Evolutionary conservation across 2,797 vertebrate genomes (phyloP), one percentile per base, ranked within the genome.

Genomic region (Florisuga fusca): DNA sequence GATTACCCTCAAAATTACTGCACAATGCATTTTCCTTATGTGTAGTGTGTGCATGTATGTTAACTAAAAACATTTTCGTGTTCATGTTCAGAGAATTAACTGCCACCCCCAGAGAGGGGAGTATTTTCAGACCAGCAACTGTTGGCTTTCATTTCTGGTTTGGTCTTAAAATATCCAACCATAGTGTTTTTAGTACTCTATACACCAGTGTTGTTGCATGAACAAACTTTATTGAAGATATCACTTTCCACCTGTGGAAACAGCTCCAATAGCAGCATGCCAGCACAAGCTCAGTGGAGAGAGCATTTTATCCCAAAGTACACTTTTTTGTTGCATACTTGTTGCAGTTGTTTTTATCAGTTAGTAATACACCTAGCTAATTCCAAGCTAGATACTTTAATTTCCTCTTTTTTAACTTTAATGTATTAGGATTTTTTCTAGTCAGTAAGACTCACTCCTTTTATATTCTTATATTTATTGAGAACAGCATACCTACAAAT

Each of bases 11-110:
- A 91, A 68, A 68, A 84, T 72, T 67, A 84, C 48, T 33, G 15
- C 0, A 1, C 74, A 74, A 48, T 73, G 12, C 17, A 29, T 62
- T 72, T 76, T 82, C 34, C 84, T 79, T 33, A 19, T 2, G 2
- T 64, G 21, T 34, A 51, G 7, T 26, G 6, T 48, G 22, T 73
- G 19, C 74, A 15, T 64, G 62, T 79, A 87, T 67, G 55, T 23
- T 74, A 80, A 36, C 33, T 50, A 36, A 79, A 93, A 84, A 63
- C 77, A 85, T 89, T 91, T 93, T 91, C 41, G 16, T 71, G 12
- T 57, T 91, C 67, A 54, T 12, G 31, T 87, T 86, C 29, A 10
- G 10, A 29, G 11, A 76, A 72, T 86, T 88, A 82, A 48, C 12
- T 23, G 3, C 36, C 13, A 67, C 25, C 11, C 7, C 12, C 62